Evolutionary conservation across 1,140 invertebrate species (phyloP).

Genomic region (Cherax destructor): DNA sequence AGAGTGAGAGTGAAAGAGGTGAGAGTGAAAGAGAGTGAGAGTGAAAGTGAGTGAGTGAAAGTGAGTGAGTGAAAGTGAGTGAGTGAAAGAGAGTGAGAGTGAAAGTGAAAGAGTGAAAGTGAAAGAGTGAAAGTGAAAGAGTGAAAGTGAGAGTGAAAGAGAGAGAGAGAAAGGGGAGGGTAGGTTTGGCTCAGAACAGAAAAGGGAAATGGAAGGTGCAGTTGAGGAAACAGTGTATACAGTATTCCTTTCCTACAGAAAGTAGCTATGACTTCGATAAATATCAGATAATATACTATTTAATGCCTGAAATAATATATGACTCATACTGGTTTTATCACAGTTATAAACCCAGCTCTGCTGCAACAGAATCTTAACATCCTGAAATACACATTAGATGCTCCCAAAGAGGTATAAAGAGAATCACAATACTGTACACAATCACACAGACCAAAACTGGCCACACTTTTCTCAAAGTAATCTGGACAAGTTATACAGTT

Average conservation of each 20-base stretch:
- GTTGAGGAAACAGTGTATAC: neutral
- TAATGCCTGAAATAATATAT: neutral
- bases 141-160: neutral
- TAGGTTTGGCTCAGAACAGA: too few species aligned
- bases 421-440: neutral
- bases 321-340: neutral
- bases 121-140: neutral
- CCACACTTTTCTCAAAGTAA: neutral
- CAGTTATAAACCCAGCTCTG: neutral
- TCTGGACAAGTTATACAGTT: conserved; percentile 15
- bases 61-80: neutral
- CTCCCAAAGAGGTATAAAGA: neutral
- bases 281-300: too few species aligned
- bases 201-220: too few species aligned
- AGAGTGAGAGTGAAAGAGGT: too few species aligned
- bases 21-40: too few species aligned
- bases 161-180: too few species aligned
- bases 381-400: neutral
- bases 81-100: too few species aligned
- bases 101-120: neutral
- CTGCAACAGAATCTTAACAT: neutral
- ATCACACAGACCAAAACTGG: neutral
- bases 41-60: neutral
- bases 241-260: neutral
- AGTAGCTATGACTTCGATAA: neutral